These are phyloP conservation scores for Cantharis rustica DNA, from an alignment of 2,888 invertebrate genomes.

Conservation along the genomic window DNA sequence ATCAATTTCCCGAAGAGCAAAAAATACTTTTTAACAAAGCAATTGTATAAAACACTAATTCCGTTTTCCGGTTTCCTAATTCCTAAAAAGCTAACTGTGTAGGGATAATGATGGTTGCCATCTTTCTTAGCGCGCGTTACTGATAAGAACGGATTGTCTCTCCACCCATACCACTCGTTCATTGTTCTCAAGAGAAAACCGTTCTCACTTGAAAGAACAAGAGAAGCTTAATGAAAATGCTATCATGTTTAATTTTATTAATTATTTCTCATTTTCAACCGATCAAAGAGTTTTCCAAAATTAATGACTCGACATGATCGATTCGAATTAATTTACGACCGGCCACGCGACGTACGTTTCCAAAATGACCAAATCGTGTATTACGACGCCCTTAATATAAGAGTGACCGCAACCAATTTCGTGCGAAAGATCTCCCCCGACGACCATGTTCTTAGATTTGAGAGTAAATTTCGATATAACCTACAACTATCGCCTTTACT, in stretches of 20 bases:
- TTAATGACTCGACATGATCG: neutral
- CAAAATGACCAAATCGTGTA: conserved; percentile 14
- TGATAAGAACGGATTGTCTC: conserved; percentile 26
- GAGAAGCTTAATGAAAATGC: conserved; percentile 22
- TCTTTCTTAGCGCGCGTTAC: conserved; percentile 28
- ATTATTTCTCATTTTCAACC: conserved; percentile 17
- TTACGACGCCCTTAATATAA: conserved; percentile 18
- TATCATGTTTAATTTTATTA: conserved; percentile 27
- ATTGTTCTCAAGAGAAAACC: conserved; percentile 24
- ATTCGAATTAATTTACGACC: neutral
- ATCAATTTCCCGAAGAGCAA: neutral
- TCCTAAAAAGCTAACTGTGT: conserved; percentile 28
- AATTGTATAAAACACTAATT: conserved; percentile 31
- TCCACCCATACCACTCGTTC: conserved; percentile 11
- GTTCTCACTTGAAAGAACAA: conserved; percentile 15
- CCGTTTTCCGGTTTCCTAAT: conserved; percentile 27
- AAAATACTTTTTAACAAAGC: conserved; percentile 9
- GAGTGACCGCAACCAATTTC: conserved; percentile 16
- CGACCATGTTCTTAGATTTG: conserved; percentile 19
- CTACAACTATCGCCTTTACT: conserved; percentile 12
- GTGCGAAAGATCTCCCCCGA: conserved; percentile 17
- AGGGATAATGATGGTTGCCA: conserved; percentile 29
- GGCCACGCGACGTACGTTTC: neutral
- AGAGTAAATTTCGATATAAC: conserved; percentile 12
- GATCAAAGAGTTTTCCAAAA: neutral